Conservation (phyloP, 1,140 invertebrate species). For the Panagrolaimus sp. region DNA sequence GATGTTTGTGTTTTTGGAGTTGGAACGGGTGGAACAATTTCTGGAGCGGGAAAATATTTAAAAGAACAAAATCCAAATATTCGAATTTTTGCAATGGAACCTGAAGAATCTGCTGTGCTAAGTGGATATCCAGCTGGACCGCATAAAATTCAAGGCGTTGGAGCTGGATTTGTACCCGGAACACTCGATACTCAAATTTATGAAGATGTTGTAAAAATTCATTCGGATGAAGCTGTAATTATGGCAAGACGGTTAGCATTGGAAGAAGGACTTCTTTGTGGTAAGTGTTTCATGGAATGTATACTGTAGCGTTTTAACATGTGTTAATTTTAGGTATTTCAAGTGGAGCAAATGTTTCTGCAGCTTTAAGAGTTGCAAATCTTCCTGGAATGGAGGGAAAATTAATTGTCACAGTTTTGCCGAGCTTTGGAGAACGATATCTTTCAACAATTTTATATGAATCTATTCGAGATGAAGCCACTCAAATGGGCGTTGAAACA, state of each 20-base stretch:
- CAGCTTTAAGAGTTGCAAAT: constrained; percentile 36
- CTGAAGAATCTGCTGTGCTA: constrained; percentile 6
- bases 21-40: constrained; percentile 18
- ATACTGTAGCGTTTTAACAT: constrained; percentile 43
- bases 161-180: constrained; percentile 49
- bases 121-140: constrained; percentile 13
- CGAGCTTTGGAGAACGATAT: constrained; percentile 48
- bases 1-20: constrained; percentile 18
- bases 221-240: constrained; percentile 49
- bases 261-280: constrained; percentile 46
- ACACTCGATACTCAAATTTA: constrained; percentile 38
- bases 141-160: constrained; percentile 50
- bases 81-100: constrained; percentile 14
- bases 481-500: not conserved
- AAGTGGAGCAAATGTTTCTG: constrained; percentile 19
- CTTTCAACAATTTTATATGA: constrained; percentile 32
- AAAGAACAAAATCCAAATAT: constrained; percentile 13
- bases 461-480: not conserved
- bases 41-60: constrained; percentile 5
- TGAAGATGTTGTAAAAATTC: constrained; percentile 45
- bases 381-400: constrained; percentile 51
- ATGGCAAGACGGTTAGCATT: constrained; percentile 48
- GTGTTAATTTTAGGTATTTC: constrained; percentile 7
- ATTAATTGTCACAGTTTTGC: constrained; percentile 45
- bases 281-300: constrained; percentile 46